These are phyloP conservation scores for Arizona elegans DNA, from an alignment of 2,113 vertebrate genomes.

Conservation along the genomic window DNA sequence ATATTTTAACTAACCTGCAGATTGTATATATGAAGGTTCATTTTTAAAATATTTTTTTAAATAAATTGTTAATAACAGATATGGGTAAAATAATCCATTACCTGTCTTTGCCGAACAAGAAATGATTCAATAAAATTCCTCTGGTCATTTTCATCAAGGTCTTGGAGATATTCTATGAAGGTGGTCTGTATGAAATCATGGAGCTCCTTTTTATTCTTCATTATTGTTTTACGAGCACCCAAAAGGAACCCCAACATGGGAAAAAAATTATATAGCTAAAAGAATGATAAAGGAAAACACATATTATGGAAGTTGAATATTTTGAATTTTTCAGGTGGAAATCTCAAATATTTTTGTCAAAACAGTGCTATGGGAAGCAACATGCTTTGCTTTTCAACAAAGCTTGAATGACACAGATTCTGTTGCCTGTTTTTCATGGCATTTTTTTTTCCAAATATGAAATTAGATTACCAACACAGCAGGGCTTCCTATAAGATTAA, in stretches of 20 bases:
- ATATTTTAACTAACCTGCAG: neutral
- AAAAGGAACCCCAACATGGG: neutral
- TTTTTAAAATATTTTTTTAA: neutral
- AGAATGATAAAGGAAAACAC: neutral
- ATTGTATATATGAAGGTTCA: neutral
- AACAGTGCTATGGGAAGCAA: neutral
- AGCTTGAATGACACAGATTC: neutral
- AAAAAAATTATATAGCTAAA: neutral
- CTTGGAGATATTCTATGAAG: neutral
- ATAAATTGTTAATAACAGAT: no score
- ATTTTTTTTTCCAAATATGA: neutral
- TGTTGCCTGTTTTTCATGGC: neutral
- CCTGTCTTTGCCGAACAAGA: neutral
- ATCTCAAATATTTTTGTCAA: neutral
- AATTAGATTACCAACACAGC: slow-evolving; percentile 38
- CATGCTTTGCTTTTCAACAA: neutral
- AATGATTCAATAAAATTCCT: neutral
- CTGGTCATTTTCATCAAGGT: neutral
- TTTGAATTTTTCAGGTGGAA: neutral
- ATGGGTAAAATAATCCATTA: no score
- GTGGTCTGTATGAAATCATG: neutral
- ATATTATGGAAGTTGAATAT: neutral
- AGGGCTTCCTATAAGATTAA: slow-evolving; percentile 22
- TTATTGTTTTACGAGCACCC: neutral
- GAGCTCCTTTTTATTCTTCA: neutral